Evolutionary conservation across 2,797 vertebrate species (phyloP).

Genomic region (Helostoma temminkii): DNA sequence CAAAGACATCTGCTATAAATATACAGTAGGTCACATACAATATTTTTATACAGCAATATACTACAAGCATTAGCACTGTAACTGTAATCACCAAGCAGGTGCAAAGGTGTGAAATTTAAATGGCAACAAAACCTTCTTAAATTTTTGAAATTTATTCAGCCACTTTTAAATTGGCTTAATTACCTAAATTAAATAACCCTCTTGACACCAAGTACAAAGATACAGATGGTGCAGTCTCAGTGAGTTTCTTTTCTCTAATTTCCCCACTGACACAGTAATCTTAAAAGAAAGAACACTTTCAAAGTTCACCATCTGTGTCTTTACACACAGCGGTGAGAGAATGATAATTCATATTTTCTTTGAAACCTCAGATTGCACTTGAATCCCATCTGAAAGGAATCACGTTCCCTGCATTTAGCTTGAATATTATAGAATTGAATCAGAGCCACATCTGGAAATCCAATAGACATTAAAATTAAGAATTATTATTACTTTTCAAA

Average conservation of each 20-base stretch:
- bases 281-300: constrained; percentile 66
- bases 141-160: too few species aligned
- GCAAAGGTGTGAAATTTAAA: too few species aligned
- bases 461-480: neutral
- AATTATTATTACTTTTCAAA: too few species aligned
- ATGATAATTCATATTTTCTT: constrained; percentile 12
- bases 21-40: too few species aligned
- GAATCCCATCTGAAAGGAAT: neutral
- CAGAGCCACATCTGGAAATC: neutral
- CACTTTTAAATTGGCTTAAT: too few species aligned
- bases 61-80: too few species aligned
- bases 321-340: constrained; percentile 37
- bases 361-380: neutral
- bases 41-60: too few species aligned
- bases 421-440: neutral
- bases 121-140: too few species aligned
- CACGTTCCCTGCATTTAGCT: neutral
- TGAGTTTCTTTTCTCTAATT: constrained; percentile 42
- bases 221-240: constrained; percentile 73
- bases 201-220: constrained; percentile 65
- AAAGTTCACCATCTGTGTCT: constrained; percentile 73
- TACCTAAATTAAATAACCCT: constrained; percentile 59
- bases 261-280: too few species aligned
- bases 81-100: too few species aligned
- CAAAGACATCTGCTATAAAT: too few species aligned